Evolutionary conservation across 2,113 vertebrate species (phyloP), one percentile per base, ranked within the genome.

Genomic region (Nicator chloris): DNA sequence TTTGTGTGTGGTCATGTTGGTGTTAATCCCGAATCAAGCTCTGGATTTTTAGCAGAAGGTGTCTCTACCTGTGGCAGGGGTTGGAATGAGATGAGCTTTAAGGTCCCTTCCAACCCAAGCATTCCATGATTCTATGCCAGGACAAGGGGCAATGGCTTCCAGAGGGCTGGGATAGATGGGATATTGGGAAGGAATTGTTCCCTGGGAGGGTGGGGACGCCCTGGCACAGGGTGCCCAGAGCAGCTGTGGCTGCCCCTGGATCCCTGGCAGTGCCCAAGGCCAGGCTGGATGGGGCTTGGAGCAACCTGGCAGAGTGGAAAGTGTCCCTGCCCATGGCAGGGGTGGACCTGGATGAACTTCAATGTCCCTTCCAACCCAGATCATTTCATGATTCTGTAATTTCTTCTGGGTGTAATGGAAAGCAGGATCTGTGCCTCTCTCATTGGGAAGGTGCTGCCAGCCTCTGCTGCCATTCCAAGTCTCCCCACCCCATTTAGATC

Each of bases 281-380:
- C 86, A 53, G 60, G 53, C 0, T 73, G 76, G 59, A 50, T 3
- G 42, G 59, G 44, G 42, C 22, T 72, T 4, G 69, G 63, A 69
- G 47, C 47, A 31, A 0, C 54, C 61, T 68, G 78, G 78, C 53
- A 3, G 1, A 8, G 47, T 75, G 45, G n/a, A 0, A 82, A 13
- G 45, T 30, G 77, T 39, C 60, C 60, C 45, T 75, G 45, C 15
- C 49, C 23, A 9, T 40, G 61, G 39, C 53, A 47, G 14, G 20
- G 33, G n/a, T 31, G 54, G n/a, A 0, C 18, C 3, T 8, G 47
- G 40, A 7, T 69, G 61, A 0, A 6, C 10, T 76, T 47, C 22
- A 23, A 31, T 0, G 10, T 37, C 18, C 15, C 26, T 73, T 61
- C 47, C 26, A 8, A 8, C 6, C 10, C 26, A 13, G 22, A 27